These are phyloP conservation scores for Rhizoglyphus robini DNA, from an alignment of 1,140 invertebrate species.

Conservation along the genomic window DNA sequence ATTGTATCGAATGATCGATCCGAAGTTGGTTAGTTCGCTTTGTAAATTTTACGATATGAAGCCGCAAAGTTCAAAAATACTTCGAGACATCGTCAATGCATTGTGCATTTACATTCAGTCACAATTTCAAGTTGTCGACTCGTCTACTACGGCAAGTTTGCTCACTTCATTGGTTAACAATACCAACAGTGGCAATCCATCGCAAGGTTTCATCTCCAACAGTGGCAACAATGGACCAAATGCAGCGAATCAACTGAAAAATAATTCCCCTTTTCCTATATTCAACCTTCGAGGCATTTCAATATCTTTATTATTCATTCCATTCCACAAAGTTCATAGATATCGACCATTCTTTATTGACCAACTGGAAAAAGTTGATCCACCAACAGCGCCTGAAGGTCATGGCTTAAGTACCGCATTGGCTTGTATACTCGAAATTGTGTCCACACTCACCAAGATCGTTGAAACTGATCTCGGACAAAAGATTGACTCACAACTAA, in stretches of 20 bases:
- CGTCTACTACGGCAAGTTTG: slow-evolving; percentile 22
- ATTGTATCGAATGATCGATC: slow-evolving; percentile 42
- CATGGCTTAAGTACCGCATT: slow-evolving; percentile 91
- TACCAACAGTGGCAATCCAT: slow-evolving; percentile 19
- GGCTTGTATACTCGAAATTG: slow-evolving; percentile 71
- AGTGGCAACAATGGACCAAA: too few relatives aligned
- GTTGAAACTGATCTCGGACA: slow-evolving; percentile 25
- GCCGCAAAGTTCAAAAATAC: slow-evolving; percentile 75
- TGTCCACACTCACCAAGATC: slow-evolving; percentile 29
- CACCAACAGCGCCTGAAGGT: slow-evolving; percentile 79
- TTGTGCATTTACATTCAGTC: slow-evolving; percentile 89
- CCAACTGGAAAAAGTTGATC: slow-evolving; percentile 84
- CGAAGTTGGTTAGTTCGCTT: slow-evolving; percentile 67
- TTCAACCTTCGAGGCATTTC: slow-evolving; percentile 84
- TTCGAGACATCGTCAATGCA: slow-evolving; percentile 88
- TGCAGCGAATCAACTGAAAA: background rate
- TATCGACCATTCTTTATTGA: slow-evolving; percentile 44
- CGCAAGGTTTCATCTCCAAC: background rate
- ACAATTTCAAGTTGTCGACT: slow-evolving; percentile 50
- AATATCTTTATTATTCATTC: slow-evolving; percentile 64
- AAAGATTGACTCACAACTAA: slow-evolving; percentile 1
- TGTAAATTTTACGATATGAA: slow-evolving; percentile 88
- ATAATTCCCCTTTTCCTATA: background rate
- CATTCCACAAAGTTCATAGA: slow-evolving; percentile 29
- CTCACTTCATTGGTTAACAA: slow-evolving; percentile 22